Evolutionary conservation across 2,797 vertebrate genomes (phyloP).

Genomic region (Schizopygopsis pylzovi): DNA sequence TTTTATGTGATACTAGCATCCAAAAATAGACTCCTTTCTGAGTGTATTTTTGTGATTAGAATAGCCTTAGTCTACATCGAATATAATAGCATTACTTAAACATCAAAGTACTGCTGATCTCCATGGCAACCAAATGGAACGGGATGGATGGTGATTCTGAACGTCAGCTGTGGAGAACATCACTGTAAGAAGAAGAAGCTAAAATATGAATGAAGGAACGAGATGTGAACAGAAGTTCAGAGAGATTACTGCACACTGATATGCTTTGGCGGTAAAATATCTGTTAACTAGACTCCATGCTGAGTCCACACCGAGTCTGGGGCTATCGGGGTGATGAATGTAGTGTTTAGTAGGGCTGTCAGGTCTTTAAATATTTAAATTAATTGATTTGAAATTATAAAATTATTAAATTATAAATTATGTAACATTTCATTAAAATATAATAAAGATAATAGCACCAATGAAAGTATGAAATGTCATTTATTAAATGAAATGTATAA

Average conservation of each 20-base stretch:
- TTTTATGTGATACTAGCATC: neutral
- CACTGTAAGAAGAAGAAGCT: constrained; percentile 21
- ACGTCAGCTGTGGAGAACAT: constrained; percentile 27
- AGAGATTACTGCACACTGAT: constrained; percentile 8
- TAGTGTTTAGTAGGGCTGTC: neutral
- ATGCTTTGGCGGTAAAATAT: neutral
- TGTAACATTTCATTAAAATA: neutral
- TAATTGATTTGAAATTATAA: neutral
- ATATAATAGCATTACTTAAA: constrained; percentile 44
- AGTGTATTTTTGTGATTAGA: constrained; percentile 31
- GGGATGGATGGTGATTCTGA: constrained; percentile 23
- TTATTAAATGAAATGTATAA: neutral
- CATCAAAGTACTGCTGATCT: constrained; percentile 36
- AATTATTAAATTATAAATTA: neutral
- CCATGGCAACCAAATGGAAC: constrained; percentile 27
- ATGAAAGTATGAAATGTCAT: neutral
- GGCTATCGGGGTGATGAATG: neutral
- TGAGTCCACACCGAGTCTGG: neutral
- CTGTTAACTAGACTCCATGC: constrained; percentile 10
- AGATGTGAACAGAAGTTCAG: constrained; percentile 36
- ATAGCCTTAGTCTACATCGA: constrained; percentile 31
- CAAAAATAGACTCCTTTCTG: neutral
- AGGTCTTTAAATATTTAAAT: neutral
- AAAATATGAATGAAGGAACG: constrained; percentile 42
- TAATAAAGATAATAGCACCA: neutral